A percentile compares a stretch with the other conserved stretches of the same genome.
Evolutionary conservation across 2,797 vertebrate genomes (phyloP).

Genomic region (Aplochiton taeniatus): DNA sequence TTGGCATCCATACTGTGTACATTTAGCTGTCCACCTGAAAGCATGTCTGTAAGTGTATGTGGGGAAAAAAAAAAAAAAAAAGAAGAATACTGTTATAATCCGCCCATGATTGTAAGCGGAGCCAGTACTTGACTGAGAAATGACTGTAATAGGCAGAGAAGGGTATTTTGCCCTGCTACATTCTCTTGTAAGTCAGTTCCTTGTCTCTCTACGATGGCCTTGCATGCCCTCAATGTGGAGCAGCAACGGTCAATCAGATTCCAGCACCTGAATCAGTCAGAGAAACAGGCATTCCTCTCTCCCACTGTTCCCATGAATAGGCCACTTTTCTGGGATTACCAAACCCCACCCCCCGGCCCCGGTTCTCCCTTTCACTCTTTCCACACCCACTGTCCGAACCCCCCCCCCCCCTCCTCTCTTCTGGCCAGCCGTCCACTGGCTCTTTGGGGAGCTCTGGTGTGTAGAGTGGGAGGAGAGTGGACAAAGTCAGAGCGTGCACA

Average conservation of each 20-base stretch:
- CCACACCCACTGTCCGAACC: constrained; percentile 10
- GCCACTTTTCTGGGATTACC: constrained; percentile 71
- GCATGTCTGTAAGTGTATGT: too few relatives aligned
- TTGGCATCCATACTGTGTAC: background rate
- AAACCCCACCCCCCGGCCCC: constrained; percentile 54
- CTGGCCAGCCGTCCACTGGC: constrained; percentile 65
- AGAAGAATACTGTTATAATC: too few relatives aligned
- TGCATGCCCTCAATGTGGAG: constrained; percentile 27
- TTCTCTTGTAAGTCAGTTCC: too few relatives aligned
- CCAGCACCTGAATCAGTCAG: constrained; percentile 69
- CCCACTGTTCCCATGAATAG: constrained; percentile 78
- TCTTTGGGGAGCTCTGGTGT: constrained; percentile 71
- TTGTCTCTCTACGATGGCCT: too few relatives aligned
- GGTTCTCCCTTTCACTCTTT: constrained; percentile 34
- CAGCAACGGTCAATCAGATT: constrained; percentile 68
- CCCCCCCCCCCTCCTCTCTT: constrained; percentile 52
- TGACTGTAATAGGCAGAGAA: too few relatives aligned
- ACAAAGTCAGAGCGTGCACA: constrained; percentile 67
- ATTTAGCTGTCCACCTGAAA: background rate
- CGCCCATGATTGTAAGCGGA: too few relatives aligned
- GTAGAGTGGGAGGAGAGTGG: constrained; percentile 23
- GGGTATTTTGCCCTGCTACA: too few relatives aligned
- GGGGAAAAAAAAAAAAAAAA: too few relatives aligned
- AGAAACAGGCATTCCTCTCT: constrained; percentile 78
- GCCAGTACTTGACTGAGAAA: too few relatives aligned